These are phyloP conservation scores for Geophilus truncorum DNA, from an alignment of 2,888 invertebrate species.

Conservation along the genomic window DNA sequence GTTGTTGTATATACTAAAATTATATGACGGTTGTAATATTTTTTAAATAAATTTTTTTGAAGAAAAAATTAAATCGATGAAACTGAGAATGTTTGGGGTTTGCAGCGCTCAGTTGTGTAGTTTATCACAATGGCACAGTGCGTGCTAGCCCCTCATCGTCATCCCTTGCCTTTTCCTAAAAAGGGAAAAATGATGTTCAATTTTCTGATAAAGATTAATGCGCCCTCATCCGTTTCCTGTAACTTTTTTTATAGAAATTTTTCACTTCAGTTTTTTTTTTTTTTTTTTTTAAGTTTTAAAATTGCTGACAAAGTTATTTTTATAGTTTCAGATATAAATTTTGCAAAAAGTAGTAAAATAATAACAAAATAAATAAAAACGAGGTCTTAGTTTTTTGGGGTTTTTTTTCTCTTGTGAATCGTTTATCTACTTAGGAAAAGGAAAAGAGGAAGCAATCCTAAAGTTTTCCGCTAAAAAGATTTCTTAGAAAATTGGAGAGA, in stretches of 20 bases:
- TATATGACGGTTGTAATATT: neutral
- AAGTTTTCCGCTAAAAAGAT: slow-evolving; percentile 25
- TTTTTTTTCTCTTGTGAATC: neutral
- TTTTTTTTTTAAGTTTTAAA: too few species aligned
- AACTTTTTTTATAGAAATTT: neutral
- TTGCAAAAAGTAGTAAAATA: neutral
- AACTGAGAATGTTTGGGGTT: neutral
- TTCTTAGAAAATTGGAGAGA: slow-evolving; percentile 20
- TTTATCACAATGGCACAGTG: slow-evolving; percentile 4
- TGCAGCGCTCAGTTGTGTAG: neutral
- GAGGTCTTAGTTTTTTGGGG: neutral
- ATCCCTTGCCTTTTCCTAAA: neutral
- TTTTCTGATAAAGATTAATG: slow-evolving; percentile 24
- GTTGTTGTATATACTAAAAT: too few species aligned
- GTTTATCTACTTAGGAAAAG: slow-evolving; percentile 1
- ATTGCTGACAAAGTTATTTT: too few species aligned
- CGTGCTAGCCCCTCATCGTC: neutral
- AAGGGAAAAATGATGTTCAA: neutral
- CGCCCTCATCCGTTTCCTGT: neutral
- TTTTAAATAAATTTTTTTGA: neutral
- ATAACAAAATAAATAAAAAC: neutral
- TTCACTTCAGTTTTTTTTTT: neutral
- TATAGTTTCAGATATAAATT: too few species aligned
- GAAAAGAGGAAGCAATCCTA: slow-evolving; percentile 4
- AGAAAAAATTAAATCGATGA: neutral